Evolutionary conservation across 2,797 vertebrate species (phyloP).

Genomic region (Sparidentex hasta): DNA sequence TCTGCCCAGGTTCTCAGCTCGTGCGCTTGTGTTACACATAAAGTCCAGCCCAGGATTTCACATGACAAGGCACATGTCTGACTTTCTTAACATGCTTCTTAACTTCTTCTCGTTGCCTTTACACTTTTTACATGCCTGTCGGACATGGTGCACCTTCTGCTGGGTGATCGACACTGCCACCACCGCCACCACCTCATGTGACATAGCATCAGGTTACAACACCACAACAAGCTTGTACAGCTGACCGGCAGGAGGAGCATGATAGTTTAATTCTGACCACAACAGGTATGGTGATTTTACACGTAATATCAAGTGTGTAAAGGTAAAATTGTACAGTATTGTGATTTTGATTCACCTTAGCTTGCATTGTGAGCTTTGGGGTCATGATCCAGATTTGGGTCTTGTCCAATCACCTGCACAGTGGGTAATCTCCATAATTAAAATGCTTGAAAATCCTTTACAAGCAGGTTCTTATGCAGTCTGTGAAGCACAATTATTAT

Average conservation of each 20-base stretch:
- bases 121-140: background rate
- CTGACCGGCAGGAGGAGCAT: constrained; percentile 5
- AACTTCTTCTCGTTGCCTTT: background rate
- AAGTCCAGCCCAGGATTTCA: background rate
- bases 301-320: background rate
- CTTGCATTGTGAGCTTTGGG: constrained; percentile 9
- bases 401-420: constrained; percentile 21
- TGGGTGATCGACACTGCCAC: background rate
- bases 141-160: background rate
- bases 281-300: constrained; percentile 37
- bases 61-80: background rate
- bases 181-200: background rate
- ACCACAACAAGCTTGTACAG: background rate
- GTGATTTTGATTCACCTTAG: background rate
- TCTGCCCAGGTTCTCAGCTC: constrained; percentile 28
- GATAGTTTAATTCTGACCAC: constrained; percentile 18
- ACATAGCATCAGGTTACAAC: constrained; percentile 3
- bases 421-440: constrained; percentile 32
- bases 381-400: constrained; percentile 21
- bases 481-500: constrained; percentile 1
- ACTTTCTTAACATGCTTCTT: background rate
- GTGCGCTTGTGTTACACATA: background rate
- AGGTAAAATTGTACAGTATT: background rate
- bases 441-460: constrained; percentile 42
- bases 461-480: background rate